Percentiles rank a stretch among this genome's conserved stretches.
Conservation (phyloP, 2,113 vertebrate species). For the Thryonomys swinderianus region DNA sequence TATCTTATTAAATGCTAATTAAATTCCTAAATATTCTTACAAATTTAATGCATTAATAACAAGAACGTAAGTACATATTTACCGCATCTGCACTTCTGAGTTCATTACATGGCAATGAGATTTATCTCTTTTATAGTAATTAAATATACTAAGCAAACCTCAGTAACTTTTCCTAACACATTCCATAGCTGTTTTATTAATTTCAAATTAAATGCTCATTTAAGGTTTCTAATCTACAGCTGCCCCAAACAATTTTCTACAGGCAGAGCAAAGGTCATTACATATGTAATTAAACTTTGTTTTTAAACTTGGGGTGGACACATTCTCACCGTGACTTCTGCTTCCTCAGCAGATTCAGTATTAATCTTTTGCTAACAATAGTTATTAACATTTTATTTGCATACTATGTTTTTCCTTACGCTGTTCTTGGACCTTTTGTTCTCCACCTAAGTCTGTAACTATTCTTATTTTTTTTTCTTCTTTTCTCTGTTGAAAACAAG, state of each 20-base stretch:
- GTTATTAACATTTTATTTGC: constrained; percentile 17
- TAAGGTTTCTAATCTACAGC: constrained; percentile 87
- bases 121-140: constrained; percentile 91
- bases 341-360: constrained; percentile 61
- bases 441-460: neutral
- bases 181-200: constrained; percentile 91
- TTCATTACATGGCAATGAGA: constrained; percentile 90
- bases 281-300: constrained; percentile 77
- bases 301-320: constrained; percentile 62
- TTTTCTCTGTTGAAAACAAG: neutral
- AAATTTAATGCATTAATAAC: constrained; percentile 92
- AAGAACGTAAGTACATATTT: constrained; percentile 91
- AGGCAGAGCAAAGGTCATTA: constrained; percentile 81
- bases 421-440: neutral
- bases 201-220: constrained; percentile 90
- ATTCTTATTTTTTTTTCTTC: neutral
- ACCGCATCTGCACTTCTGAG: constrained; percentile 90
- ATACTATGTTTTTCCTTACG: neutral
- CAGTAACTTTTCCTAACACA: constrained; percentile 91
- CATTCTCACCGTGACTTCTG: constrained; percentile 36
- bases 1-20: constrained; percentile 93
- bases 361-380: constrained; percentile 61
- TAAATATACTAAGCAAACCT: constrained; percentile 92
- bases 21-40: constrained; percentile 92
- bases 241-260: constrained; percentile 84